Base-by-base conservation (phyloP, 2,797 vertebrate genomes). In the Protonibea diacanthus region DNA sequence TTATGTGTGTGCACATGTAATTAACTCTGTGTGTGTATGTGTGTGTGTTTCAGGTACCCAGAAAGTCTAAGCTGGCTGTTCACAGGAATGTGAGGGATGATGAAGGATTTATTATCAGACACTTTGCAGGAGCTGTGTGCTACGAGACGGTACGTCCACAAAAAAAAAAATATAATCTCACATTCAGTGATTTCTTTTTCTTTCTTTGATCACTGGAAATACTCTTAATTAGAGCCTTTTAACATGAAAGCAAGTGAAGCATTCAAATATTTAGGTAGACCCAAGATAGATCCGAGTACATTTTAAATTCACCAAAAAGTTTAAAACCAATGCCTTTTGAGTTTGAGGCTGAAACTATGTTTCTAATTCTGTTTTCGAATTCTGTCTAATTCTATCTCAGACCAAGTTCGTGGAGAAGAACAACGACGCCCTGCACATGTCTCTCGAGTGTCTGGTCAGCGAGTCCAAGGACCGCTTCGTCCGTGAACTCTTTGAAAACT, bases 371-470 rank as follows among this genome's bases (percentile, higher is more conserved):
- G 53, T 44, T 14, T 29, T 29, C 4, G 27, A 29, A 29, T 29
- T 33, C 4, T 14, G n/a, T n/a, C n/a, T n/a, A n/a, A n/a, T n/a
- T n/a, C n/a, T n/a, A 4, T 40, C 90, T 81, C 94, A 99, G 98
- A 97, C 89, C 73, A 96, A 97, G 85, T 99, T 99, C 90, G 98
- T 99, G 94, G 98, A 99, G 93, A 99, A 99, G 94, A 99, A 99
- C 92, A 99, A 99, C 27, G 98, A 99, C 44, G 98, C 98, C 1
- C 95, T 99, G 76, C 98, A 99, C 89, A 97, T 97, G 97, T 99
- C 98, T 15, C 96, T 99, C 90, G 97, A 97, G 55, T 95, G 93
- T 59, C 96, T 99, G 83, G 95, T 99, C 88, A 97, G 97, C 58
- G 97, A 99, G 92, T 99, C 98, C 60, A 97, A 96, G 82, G 98